A percentile compares a stretch with the other conserved stretches of the same genome.
Evolutionary conservation across 23 tunicate species (phyloP).

Genomic region (Ascidia mentula): DNA sequence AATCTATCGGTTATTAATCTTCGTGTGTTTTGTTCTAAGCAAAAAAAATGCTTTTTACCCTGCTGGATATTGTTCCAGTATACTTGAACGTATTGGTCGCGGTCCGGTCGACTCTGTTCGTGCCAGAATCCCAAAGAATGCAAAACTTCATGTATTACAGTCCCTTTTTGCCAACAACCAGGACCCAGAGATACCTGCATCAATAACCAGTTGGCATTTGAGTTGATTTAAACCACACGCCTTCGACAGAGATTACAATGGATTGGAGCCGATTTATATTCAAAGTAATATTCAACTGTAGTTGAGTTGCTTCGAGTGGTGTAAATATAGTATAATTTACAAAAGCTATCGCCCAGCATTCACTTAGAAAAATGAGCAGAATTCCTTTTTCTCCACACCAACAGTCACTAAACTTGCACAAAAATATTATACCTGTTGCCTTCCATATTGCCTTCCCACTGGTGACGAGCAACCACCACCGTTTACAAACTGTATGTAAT

Average conservation of each 20-base stretch:
- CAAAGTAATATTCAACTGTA: too few species aligned
- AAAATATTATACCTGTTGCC: constrained; percentile 22
- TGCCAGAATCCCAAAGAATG: constrained; percentile 53
- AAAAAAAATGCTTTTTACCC: too few species aligned
- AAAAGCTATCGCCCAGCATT: too few species aligned
- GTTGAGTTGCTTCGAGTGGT: too few species aligned
- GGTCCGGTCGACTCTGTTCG: background rate
- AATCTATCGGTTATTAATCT: too few species aligned
- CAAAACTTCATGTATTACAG: constrained; percentile 45
- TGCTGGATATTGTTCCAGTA: background rate
- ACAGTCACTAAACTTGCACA: too few species aligned
- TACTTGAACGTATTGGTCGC: background rate
- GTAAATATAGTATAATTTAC: too few species aligned
- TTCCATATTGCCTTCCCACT: constrained; percentile 29
- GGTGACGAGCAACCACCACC: constrained; percentile 76
- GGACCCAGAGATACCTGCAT: constrained; percentile 45
- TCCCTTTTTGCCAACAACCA: constrained; percentile 49
- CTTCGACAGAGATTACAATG: too few species aligned
- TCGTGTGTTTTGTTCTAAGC: too few species aligned
- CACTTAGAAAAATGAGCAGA: too few species aligned
- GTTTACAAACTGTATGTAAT: constrained; percentile 32
- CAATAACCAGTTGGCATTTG: background rate
- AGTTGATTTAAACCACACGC: background rate
- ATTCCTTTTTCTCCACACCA: background rate
- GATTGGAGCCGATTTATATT: too few species aligned